These are phyloP conservation scores for Bufo gargarizans DNA, from an alignment of 2,113 vertebrate species.

Conservation along the genomic window DNA sequence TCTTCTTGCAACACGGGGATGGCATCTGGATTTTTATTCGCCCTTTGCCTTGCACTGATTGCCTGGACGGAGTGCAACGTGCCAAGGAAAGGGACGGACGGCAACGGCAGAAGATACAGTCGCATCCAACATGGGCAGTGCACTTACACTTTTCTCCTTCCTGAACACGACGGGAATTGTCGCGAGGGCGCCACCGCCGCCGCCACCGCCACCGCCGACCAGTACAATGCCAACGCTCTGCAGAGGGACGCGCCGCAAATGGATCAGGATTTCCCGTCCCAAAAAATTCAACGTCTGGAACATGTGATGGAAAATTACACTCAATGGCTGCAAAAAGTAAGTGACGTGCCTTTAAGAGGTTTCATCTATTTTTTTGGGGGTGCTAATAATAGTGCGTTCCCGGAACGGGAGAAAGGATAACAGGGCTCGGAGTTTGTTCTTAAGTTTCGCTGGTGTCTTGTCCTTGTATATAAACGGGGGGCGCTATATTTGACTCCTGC, in stretches of 20 bases:
- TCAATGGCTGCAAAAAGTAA: constrained; percentile 99
- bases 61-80: constrained; percentile 75
- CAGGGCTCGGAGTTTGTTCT: background rate
- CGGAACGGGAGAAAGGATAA: background rate
- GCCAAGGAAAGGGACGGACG: constrained; percentile 76
- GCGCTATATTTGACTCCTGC: background rate
- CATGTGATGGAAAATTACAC: constrained; percentile 98
- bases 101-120: constrained; percentile 82
- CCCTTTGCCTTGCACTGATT: constrained; percentile 79
- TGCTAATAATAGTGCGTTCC: background rate
- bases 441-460: too few relatives aligned
- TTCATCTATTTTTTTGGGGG: background rate
- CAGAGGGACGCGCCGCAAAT: constrained; percentile 91
- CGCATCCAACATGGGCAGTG: constrained; percentile 94
- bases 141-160: constrained; percentile 96
- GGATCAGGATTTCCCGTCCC: constrained; percentile 88
- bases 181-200: constrained; percentile 72
- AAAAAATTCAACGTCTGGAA: constrained; percentile 97
- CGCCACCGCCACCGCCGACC: constrained; percentile 69
- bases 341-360: constrained; percentile 54
- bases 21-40: constrained; percentile 80
- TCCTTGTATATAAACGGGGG: constrained; percentile 1
- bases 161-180: constrained; percentile 88
- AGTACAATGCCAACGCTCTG: constrained; percentile 85
- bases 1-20: constrained; percentile 57